These are phyloP conservation scores for Prinia subflava DNA, from an alignment of 2,113 vertebrate genomes.

Conservation along the genomic window DNA sequence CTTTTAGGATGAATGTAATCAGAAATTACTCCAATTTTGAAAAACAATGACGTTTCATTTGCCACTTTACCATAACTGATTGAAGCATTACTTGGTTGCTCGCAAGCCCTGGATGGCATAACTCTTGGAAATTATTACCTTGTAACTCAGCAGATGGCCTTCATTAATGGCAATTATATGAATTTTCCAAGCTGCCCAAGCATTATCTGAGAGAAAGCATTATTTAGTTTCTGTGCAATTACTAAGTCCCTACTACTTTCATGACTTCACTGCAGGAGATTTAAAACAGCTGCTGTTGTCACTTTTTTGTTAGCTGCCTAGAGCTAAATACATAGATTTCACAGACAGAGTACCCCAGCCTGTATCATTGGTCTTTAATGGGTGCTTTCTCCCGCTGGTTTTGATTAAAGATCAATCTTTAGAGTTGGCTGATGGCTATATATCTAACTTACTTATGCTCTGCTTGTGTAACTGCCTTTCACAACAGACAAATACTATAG, in stretches of 20 bases:
- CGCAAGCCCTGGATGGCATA: not conserved
- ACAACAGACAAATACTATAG: not conserved
- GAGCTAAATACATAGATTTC: slow-evolving; percentile 3
- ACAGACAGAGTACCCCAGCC: not conserved
- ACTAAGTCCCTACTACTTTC: not conserved
- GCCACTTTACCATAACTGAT: not conserved
- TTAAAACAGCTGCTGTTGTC: slow-evolving; percentile 50
- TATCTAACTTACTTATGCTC: not conserved
- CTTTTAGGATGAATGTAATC: not conserved
- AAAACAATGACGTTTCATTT: not conserved
- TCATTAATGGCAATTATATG: slow-evolving; percentile 45
- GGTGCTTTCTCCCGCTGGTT: not conserved
- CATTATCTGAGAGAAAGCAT: slow-evolving; percentile 33
- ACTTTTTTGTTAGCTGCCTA: not conserved
- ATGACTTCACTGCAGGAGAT: slow-evolving; percentile 43
- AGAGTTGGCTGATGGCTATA: not conserved
- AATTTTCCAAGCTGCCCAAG: slow-evolving; percentile 3
- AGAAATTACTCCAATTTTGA: not conserved
- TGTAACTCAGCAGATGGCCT: slow-evolving; percentile 40
- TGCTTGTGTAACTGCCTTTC: not conserved
- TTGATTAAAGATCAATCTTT: slow-evolving; percentile 45
- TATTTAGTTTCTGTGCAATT: slow-evolving; percentile 26
- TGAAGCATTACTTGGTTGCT: not conserved
- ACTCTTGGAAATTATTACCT: slow-evolving; percentile 14
- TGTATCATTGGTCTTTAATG: not conserved